phyloP scores from a whole-genome alignment of 1,140 invertebrate genomes.

The Ceratina australensis region DNA sequence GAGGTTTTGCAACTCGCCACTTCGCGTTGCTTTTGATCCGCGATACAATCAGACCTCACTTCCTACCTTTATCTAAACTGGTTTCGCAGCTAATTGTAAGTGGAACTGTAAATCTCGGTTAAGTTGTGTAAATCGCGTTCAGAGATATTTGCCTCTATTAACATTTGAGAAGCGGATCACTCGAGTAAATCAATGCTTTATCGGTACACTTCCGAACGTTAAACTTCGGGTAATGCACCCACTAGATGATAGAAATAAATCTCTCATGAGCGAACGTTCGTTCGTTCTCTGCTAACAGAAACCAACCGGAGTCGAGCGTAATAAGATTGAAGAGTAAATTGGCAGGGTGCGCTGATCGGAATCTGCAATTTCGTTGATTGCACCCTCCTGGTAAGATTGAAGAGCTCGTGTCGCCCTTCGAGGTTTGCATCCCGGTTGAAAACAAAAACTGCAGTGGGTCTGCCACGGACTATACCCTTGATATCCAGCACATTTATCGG shows the following conservation, averaged over 20 bases:
- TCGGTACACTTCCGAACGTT: neutral
- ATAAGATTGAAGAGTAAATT: constrained; percentile 40
- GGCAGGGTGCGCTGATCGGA: constrained; percentile 6
- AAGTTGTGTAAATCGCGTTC: too few species aligned
- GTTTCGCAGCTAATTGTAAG: too few species aligned
- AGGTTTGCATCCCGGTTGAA: constrained; percentile 17
- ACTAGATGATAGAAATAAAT: constrained; percentile 1
- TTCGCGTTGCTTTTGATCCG: neutral
- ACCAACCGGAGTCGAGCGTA: constrained; percentile 7
- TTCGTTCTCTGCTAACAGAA: neutral
- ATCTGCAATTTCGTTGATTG: constrained; percentile 51
- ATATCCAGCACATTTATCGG: constrained; percentile 29
- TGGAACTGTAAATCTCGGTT: too few species aligned
- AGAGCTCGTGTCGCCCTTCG: constrained; percentile 35
- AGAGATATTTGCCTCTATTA: too few species aligned
- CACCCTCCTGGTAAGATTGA: constrained; percentile 33
- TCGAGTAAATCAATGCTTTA: too few species aligned
- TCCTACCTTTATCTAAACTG: too few species aligned
- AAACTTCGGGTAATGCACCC: neutral
- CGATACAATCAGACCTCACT: too few species aligned
- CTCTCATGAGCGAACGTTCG: neutral
- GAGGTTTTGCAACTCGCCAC: constrained; percentile 7
- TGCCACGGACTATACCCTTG: neutral
- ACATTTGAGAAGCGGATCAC: too few species aligned
- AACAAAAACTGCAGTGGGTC: constrained; percentile 28